These are phyloP conservation scores for Peromyscus nudipes DNA, from an alignment of 2,797 vertebrate genomes.

Conservation along the genomic window DNA sequence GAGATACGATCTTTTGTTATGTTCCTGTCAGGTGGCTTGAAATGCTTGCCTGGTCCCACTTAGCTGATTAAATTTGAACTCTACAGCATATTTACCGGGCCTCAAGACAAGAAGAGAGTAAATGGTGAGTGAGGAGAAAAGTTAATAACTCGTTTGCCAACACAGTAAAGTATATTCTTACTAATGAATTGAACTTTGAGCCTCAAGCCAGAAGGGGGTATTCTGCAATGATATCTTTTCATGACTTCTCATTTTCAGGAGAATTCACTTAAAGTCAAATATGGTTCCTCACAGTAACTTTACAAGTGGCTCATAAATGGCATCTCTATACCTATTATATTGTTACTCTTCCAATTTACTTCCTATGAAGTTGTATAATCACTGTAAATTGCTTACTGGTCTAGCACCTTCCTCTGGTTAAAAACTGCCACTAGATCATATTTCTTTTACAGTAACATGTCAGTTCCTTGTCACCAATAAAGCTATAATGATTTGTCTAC, in stretches of 20 bases:
- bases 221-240: neutral
- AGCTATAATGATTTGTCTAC: neutral
- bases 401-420: neutral
- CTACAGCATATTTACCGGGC: neutral
- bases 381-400: neutral
- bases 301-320: neutral
- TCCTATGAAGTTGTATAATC: neutral
- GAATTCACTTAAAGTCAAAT: conserved; percentile 6
- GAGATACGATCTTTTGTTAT: conserved; percentile 8
- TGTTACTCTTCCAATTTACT: conserved; percentile 7
- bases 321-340: neutral
- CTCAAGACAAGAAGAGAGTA: neutral
- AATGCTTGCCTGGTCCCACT: conserved; percentile 3
- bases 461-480: neutral
- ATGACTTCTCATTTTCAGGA: conserved; percentile 27
- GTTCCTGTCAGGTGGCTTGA: conserved; percentile 45
- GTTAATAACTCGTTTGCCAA: neutral
- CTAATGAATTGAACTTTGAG: neutral
- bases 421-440: neutral
- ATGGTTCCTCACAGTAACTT: neutral
- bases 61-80: conserved; percentile 24
- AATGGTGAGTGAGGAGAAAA: neutral
- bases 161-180: neutral
- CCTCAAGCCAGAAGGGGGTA: neutral
- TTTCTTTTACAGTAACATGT: neutral